Base-by-base conservation (phyloP, 2,113 vertebrate species). In the Phodopus roborovskii region DNA sequence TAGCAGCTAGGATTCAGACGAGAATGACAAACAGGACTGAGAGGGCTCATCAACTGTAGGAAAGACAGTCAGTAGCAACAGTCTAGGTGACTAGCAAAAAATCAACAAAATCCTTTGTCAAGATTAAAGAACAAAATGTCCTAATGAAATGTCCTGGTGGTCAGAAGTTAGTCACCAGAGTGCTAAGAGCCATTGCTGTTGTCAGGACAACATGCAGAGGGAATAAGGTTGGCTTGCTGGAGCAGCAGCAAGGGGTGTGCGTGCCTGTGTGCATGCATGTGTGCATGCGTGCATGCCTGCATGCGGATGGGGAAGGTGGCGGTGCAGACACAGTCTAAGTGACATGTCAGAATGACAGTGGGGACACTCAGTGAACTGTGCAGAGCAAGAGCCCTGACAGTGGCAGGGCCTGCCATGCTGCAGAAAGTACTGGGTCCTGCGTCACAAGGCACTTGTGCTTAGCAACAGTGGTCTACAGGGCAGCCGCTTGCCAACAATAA, bases 361-460 rank as follows among this genome's bases (percentile, higher is more conserved):
- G 39, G 22, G 3, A n/a, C 8, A 4, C 7, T 68, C 17, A 45
- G 56, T 39, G n/a, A 60, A 42, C 0, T 0, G 11, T 84, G 28
- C 45, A 4, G 13, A 4, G 62, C 50, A 89, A 36, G 90, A 56
- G 12, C n/a, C 70, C 2, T 17, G 79, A 56, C 15, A 50, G 36
- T 28, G 36, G 6, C 8, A 1, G 20, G 0, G 16, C 1, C 24
- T 8, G 8, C 17, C 45, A 56, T 5, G 9, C 60, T 1, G 0
- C 2, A 60, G 82, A 88, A 82, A 13, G 48, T 9, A 19, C 62
- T 91, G 1, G 0, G 3, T 48, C 56, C 58, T 6, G 1, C 2
- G 11, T 71, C 58, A 16, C 6, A 16, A 75, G 87, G 33, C 7
- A 36, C 19, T 60, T 70, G 73, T 13, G 73, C 28, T 50, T 71